Percentiles rank a stretch among this genome's conserved stretches.
Conservation (phyloP, 2,797 vertebrate species). For the Onychomys leucogaster region DNA sequence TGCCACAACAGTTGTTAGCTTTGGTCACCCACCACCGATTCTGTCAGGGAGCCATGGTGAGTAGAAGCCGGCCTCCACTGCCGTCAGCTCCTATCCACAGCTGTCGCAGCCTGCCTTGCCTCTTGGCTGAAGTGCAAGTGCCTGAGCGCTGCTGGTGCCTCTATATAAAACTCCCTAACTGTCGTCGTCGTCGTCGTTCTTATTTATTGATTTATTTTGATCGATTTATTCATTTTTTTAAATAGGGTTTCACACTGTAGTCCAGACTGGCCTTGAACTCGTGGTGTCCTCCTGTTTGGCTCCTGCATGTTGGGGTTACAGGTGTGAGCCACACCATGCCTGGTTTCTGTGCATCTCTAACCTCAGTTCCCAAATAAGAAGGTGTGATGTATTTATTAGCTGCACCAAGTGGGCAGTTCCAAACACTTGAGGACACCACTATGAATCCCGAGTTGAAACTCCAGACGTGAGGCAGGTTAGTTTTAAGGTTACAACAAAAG, state of each 20-base stretch:
- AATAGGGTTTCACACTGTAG: neutral
- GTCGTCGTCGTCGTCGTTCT: neutral
- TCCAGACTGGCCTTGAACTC: neutral
- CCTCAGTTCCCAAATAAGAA: neutral
- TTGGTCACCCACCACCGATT: neutral
- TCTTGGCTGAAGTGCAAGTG: neutral
- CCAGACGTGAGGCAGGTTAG: neutral
- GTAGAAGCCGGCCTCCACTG: neutral
- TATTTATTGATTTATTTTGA: neutral
- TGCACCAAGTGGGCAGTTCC: neutral
- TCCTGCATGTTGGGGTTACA: too few species aligned
- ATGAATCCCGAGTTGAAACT: neutral
- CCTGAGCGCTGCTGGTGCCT: neutral
- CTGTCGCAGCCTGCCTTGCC: neutral
- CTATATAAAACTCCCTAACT: neutral
- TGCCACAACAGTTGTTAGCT: neutral
- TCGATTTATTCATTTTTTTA: neutral
- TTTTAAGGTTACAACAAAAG: slow-evolving; percentile 20
- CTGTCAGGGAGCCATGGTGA: neutral
- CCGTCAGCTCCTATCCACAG: neutral
- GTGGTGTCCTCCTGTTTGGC: neutral
- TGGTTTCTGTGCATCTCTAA: neutral
- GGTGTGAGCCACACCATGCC: too few species aligned
- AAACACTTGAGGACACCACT: neutral
- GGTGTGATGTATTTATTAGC: neutral